Base-by-base conservation (phyloP, 92 coral and sea anemone genomes). In the Phenganax marumi region DNA sequence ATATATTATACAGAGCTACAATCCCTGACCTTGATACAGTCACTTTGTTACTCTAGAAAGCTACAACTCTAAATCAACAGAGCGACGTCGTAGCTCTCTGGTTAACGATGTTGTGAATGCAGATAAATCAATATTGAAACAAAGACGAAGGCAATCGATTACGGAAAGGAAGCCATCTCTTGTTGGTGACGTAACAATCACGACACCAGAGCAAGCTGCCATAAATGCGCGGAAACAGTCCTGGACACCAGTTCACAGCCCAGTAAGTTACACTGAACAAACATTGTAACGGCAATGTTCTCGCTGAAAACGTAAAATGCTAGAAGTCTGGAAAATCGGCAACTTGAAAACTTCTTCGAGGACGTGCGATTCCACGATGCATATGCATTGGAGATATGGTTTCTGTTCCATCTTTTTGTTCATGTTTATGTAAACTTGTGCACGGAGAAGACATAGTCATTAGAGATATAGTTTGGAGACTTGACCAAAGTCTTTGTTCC, bases 181-280 rank as follows among this genome's bases (percentile, higher is more conserved):
- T 12, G 68, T 56, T 10, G 55, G 68, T 21, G 81, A 76, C 17
- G 81, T 76, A 12, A 1, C 8, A 26, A 76, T 76, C 39, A 76
- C 81, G 68, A 54, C 81, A 62, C 81, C 81, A 3, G 81, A 76
- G 57, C 81, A 76, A 76, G 81, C 81, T 18, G 81, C 81, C 43
- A 25, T 76, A 12, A 76, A 76, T 68, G 81, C 81, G n/a, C 68
- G 81, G 10, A 60, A 46, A 54, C 14, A 9, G 81, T 76, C 81
- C 51, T 76, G 81, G 81, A 76, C 81, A 33, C 81, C 81, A 56
- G 19, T 68, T 5, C 50, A 76, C 10, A 52, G 13, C 62, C 23
- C 19, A 68, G 81, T 76, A 33, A 19, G 72, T 25, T 25, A 64
- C 70, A 64, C 12, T 64, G 70, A 64, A 10, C 47, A 19, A 22